Evolutionary conservation across 2,797 vertebrate species (phyloP).

Genomic region (Cichlasoma orientale): DNA sequence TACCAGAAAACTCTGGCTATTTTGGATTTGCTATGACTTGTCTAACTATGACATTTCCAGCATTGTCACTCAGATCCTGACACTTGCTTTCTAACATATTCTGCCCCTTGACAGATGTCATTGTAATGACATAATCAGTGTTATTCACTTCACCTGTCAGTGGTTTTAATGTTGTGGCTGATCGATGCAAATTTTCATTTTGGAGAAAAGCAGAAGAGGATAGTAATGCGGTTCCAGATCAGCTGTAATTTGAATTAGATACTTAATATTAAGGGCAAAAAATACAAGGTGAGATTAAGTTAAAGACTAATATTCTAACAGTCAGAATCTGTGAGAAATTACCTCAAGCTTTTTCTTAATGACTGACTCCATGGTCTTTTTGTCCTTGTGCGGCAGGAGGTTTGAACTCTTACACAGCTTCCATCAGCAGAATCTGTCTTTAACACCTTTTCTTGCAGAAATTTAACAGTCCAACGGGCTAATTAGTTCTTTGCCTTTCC

Average conservation of each 20-base stretch:
- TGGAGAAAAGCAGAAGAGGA: neutral
- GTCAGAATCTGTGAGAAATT: constrained; percentile 32
- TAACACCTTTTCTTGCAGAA: constrained; percentile 58
- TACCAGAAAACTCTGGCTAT: neutral
- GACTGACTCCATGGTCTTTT: constrained; percentile 33
- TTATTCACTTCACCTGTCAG: neutral
- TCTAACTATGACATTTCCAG: neutral
- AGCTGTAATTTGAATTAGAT: constrained; percentile 7
- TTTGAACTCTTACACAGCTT: constrained; percentile 39
- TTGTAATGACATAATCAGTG: neutral
- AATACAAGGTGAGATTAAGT: neutral
- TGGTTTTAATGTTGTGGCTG: neutral
- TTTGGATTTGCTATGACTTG: neutral
- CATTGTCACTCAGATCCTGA: neutral
- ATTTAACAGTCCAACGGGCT: constrained; percentile 61
- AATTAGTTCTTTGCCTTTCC: constrained; percentile 69
- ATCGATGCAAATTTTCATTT: neutral
- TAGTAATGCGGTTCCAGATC: constrained; percentile 8
- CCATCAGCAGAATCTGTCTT: constrained; percentile 50
- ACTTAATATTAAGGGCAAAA: neutral
- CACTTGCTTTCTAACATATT: neutral
- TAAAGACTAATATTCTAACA: constrained; percentile 11
- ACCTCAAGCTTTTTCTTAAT: constrained; percentile 46
- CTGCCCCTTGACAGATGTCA: constrained; percentile 1
- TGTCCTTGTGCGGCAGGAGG: constrained; percentile 45